A percentile compares a stretch with the other conserved stretches of the same genome.
Conservation (phyloP, 1,140 invertebrate species). For the Heliconius himera region DNA sequence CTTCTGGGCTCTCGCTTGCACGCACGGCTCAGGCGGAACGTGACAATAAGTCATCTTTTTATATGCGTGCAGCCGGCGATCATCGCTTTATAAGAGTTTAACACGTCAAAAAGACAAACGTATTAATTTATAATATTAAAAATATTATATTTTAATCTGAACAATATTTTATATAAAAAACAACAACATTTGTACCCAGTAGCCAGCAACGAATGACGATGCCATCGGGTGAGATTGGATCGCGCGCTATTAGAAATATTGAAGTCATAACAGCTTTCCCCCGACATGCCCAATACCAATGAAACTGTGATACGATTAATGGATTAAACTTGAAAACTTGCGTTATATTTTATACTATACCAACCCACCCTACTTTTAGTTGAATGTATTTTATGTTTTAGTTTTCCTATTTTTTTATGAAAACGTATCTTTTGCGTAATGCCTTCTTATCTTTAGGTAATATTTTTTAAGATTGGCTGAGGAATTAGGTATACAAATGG, state of each 20-base stretch:
- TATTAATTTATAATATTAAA: no score
- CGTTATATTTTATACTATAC: not conserved
- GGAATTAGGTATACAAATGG: no score
- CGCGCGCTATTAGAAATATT: slow-evolving; percentile 55
- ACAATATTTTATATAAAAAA: not conserved
- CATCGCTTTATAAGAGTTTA: no score
- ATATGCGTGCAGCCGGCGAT: no score
- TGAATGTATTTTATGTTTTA: not conserved
- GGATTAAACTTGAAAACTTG: slow-evolving; percentile 9
- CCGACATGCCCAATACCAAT: slow-evolving; percentile 18
- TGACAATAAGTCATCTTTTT: no score
- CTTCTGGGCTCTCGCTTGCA: no score
- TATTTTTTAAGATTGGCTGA: no score
- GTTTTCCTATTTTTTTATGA: not conserved
- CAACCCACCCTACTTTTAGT: not conserved
- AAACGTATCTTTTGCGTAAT: no score
- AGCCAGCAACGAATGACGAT: slow-evolving; percentile 23
- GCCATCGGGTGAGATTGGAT: slow-evolving; percentile 50
- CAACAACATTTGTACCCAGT: not conserved
- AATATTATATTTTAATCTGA: not conserved
- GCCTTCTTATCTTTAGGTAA: no score
- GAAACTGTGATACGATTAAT: slow-evolving; percentile 15
- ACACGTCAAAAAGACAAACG: no score
- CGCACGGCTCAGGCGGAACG: no score
- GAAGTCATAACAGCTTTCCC: slow-evolving; percentile 45